phyloP scores from a whole-genome alignment of 1,140 invertebrate species.

The Aricia agestis region DNA sequence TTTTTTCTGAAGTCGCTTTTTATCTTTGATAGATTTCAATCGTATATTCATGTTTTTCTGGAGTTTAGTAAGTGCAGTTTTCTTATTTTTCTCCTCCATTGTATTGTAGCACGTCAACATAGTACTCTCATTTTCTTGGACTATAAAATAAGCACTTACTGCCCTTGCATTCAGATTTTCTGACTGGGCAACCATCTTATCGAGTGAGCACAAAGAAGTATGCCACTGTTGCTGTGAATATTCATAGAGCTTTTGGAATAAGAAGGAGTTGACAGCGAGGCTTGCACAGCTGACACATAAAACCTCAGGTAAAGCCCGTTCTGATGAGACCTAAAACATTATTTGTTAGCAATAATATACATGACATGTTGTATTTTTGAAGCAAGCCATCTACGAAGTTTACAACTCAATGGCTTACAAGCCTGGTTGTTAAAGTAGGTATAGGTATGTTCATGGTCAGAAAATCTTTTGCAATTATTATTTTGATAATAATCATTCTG shows the following conservation, averaged over 20 bases:
- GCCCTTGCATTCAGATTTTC: slow-evolving; percentile 30
- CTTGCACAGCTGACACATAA: slow-evolving; percentile 46
- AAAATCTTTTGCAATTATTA: no score
- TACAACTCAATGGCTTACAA: no score
- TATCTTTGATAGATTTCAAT: slow-evolving; percentile 31
- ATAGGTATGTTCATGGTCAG: no score
- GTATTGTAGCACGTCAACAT: slow-evolving; percentile 42
- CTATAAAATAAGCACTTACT: slow-evolving; percentile 40
- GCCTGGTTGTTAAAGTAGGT: no score
- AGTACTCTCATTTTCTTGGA: slow-evolving; percentile 40
- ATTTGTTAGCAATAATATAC: background rate
- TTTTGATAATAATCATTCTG: no score
- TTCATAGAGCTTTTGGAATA: slow-evolving; percentile 43
- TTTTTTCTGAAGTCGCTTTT: slow-evolving; percentile 13
- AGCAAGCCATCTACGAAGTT: no score
- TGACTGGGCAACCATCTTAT: slow-evolving; percentile 32
- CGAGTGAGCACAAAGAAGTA: slow-evolving; percentile 32
- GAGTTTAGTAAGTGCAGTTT: slow-evolving; percentile 36
- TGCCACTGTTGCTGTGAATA: slow-evolving; percentile 46
- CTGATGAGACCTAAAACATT: slow-evolving; percentile 39
- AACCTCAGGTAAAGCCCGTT: slow-evolving; percentile 42
- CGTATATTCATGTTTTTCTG: slow-evolving; percentile 42
- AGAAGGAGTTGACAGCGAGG: slow-evolving; percentile 42
- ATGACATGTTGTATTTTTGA: no score
- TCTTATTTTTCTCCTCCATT: slow-evolving; percentile 34